Conservation (phyloP, 2,113 vertebrate genomes). For the Thymallus thymallus region DNA sequence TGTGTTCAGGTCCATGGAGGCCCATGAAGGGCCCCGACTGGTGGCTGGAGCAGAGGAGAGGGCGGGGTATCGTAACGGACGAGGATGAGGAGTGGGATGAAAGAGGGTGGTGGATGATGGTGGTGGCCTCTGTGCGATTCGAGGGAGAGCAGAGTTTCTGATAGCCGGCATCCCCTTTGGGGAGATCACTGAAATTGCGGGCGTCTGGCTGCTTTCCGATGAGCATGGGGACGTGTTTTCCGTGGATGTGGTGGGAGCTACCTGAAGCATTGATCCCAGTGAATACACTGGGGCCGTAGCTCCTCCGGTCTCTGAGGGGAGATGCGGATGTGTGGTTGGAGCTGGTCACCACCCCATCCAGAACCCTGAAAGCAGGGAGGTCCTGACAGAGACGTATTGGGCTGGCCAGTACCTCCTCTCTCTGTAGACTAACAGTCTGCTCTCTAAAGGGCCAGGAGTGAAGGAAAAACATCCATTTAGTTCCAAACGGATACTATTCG, state of each 20-base stretch:
- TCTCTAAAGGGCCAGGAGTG: not conserved
- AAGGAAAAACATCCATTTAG: not conserved
- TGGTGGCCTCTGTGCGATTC: slow-evolving; percentile 44
- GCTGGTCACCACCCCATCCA: slow-evolving; percentile 69
- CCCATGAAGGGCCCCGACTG: slow-evolving; percentile 19
- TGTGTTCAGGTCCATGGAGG: slow-evolving; percentile 28
- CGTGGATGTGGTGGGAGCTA: slow-evolving; percentile 84
- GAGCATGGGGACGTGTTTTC: slow-evolving; percentile 62
- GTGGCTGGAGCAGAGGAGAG: not conserved
- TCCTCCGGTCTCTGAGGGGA: slow-evolving; percentile 74
- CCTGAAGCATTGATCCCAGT: slow-evolving; percentile 82
- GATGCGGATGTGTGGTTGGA: slow-evolving; percentile 55
- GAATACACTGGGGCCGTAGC: slow-evolving; percentile 81
- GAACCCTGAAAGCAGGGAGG: slow-evolving; percentile 69
- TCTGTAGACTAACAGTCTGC: slow-evolving; percentile 28
- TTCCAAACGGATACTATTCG: not conserved
- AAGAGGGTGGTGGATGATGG: slow-evolving; percentile 13
- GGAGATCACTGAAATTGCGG: slow-evolving; percentile 68
- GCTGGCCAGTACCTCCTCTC: slow-evolving; percentile 40
- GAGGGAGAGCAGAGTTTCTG: slow-evolving; percentile 71
- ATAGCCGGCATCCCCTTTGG: slow-evolving; percentile 68
- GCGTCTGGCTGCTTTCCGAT: slow-evolving; percentile 75
- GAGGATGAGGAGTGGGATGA: slow-evolving; percentile 21
- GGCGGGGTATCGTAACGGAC: slow-evolving; percentile 9
- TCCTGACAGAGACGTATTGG: slow-evolving; percentile 57